Evolutionary conservation across 2,113 vertebrate species (phyloP).

Genomic region (Oriolus oriolus): DNA sequence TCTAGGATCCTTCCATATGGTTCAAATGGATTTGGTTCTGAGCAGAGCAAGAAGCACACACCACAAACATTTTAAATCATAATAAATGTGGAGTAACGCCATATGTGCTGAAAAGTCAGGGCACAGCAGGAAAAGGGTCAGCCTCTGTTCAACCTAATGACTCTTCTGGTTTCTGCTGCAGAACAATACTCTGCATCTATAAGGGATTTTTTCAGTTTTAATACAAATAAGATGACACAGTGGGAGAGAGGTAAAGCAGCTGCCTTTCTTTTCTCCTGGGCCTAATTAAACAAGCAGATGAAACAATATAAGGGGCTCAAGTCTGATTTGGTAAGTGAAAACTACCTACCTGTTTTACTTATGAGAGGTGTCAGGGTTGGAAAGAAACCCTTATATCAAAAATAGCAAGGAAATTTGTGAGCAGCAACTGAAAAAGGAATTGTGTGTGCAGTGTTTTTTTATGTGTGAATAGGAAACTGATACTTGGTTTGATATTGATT

Average conservation of each 20-base stretch:
- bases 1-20: neutral
- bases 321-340: constrained; percentile 27
- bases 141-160: neutral
- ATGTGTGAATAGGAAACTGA: neutral
- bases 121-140: neutral
- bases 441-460: neutral
- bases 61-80: neutral
- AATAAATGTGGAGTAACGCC: neutral
- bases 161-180: neutral
- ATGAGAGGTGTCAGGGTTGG: neutral
- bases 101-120: neutral
- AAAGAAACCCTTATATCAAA: neutral
- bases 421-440: neutral
- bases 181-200: neutral
- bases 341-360: constrained; percentile 18
- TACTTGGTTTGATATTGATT: neutral
- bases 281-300: constrained; percentile 38
- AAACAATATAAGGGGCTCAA: neutral
- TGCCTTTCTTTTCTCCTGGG: constrained; percentile 17
- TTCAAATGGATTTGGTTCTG: neutral
- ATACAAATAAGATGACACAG: neutral
- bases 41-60: neutral
- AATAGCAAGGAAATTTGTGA: neutral
- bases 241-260: neutral
- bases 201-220: neutral